phyloP scores from a whole-genome alignment of 1,140 invertebrate genomes.

The Monochamus saltuarius region DNA sequence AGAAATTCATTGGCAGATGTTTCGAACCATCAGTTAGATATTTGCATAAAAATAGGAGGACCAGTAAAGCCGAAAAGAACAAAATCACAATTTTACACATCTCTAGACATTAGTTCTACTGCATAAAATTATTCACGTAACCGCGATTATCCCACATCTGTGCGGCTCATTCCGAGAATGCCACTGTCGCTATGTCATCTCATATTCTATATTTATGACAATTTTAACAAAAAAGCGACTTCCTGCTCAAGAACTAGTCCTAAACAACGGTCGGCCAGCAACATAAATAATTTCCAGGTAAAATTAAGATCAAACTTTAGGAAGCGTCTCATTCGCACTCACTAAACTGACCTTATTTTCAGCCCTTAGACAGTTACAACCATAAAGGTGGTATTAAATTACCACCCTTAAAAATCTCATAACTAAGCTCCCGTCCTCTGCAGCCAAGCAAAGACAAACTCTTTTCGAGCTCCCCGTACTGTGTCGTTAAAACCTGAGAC shows the following conservation, averaged over 20 bases:
- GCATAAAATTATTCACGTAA: too few relatives aligned
- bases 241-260: neutral
- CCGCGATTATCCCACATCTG: too few relatives aligned
- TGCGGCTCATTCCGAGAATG: too few relatives aligned
- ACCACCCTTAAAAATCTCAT: slow-evolving; percentile 37
- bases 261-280: neutral
- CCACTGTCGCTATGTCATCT: neutral
- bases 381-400: slow-evolving; percentile 44
- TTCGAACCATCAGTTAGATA: too few relatives aligned
- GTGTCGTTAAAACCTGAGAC: slow-evolving; percentile 21
- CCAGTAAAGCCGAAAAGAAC: too few relatives aligned
- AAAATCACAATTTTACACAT: too few relatives aligned
- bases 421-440: slow-evolving; percentile 23
- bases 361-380: slow-evolving; percentile 34
- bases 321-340: slow-evolving; percentile 2
- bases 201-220: slow-evolving; percentile 3
- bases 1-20: too few relatives aligned
- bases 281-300: slow-evolving; percentile 5
- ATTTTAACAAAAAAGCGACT: too few relatives aligned
- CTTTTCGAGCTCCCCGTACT: too few relatives aligned
- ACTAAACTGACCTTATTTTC: slow-evolving; percentile 36
- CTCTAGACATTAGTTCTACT: too few relatives aligned
- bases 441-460: too few relatives aligned
- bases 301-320: slow-evolving; percentile 1
- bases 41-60: too few relatives aligned